Evolutionary conservation across 2,113 vertebrate genomes (phyloP).

Genomic region (Myodes glareolus): DNA sequence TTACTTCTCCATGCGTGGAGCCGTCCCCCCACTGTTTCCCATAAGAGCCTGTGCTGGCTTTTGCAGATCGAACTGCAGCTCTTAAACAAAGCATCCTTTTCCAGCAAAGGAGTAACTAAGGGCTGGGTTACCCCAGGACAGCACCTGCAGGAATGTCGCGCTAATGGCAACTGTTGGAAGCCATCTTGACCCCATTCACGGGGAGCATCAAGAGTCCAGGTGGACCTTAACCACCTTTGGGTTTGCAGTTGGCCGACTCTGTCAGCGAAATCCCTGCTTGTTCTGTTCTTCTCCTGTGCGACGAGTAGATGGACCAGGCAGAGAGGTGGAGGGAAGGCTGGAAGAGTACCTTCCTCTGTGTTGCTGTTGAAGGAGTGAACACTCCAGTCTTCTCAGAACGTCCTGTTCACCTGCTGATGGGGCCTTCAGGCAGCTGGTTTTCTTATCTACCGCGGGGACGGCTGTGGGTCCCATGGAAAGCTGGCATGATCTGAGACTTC

Average conservation of each 20-base stretch:
- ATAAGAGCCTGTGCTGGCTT: constrained; percentile 83
- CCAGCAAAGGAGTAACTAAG: constrained; percentile 77
- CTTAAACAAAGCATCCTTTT: constrained; percentile 81
- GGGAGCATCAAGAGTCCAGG: not conserved
- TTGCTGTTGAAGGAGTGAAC: not conserved
- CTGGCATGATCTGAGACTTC: not conserved
- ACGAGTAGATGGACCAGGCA: not conserved
- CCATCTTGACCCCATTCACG: not conserved
- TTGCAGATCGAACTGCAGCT: constrained; percentile 83
- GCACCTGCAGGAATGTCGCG: not conserved
- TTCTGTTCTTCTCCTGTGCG: not conserved
- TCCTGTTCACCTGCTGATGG: not conserved
- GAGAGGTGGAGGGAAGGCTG: not conserved
- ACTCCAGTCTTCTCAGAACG: not conserved
- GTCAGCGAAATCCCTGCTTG: not conserved
- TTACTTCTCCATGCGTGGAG: constrained; percentile 85
- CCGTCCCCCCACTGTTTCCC: constrained; percentile 88
- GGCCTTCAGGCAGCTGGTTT: not conserved
- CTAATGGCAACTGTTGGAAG: constrained; percentile 35
- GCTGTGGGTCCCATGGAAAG: not conserved
- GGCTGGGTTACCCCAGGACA: constrained; percentile 47
- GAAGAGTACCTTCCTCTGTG: not conserved
- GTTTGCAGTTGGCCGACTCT: not conserved
- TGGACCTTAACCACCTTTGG: constrained; percentile 50
- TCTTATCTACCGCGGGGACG: fast-evolving